Base-by-base conservation (phyloP, 2,888 invertebrate species). In the Pandemis corylana region DNA sequence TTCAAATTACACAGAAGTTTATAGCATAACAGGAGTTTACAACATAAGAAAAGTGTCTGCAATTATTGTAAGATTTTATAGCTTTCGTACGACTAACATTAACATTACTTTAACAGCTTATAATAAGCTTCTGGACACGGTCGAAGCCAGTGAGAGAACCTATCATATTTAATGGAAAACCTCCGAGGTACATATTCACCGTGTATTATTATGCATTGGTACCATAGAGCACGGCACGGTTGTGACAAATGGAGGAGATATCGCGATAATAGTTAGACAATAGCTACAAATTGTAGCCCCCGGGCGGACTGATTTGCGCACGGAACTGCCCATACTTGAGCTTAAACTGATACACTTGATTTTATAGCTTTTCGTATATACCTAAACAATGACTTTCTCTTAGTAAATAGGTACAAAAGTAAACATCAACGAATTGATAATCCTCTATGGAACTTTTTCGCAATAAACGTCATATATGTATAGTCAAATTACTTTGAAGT, bases 231-330 rank as follows among this genome's bases (percentile, higher is more conserved):
- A 79, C 79, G 77, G 77, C 70, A 73, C 77, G 77, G 75, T 81
- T 83, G 77, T 84, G 85, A 85, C 86, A 83, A 89, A 88, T 83
- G 83, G 81, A 81, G 78, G 80, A 81, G 85, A 86, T 89, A 87
- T 84, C 83, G 82, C 78, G 76, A 74, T 79, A 79, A 77, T 82
- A 36, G 28, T 36, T 36, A 85, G 84, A 90, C 89, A 89, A 91
- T 90, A 84, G 84, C 82, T 81, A 82, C 86, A 89, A 89, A 91
- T 90, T 89, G 85, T 78, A 77, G 84, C 87, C 85, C 81, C 80
- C 69, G 80, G 87, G 84, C 84, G 77, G 76, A 81, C 81, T 80
- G 82, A 83, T 81, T 81, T 79, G 79, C 79, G 76, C 79, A 63
- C 66, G 61, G 41, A 61, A 9, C 44, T 20, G 41, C 66, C 49